Percentiles rank a stretch among this genome's conserved stretches.
Evolutionary conservation across 2,888 invertebrate genomes (phyloP).

Genomic region (Odontomyia ornata): DNA sequence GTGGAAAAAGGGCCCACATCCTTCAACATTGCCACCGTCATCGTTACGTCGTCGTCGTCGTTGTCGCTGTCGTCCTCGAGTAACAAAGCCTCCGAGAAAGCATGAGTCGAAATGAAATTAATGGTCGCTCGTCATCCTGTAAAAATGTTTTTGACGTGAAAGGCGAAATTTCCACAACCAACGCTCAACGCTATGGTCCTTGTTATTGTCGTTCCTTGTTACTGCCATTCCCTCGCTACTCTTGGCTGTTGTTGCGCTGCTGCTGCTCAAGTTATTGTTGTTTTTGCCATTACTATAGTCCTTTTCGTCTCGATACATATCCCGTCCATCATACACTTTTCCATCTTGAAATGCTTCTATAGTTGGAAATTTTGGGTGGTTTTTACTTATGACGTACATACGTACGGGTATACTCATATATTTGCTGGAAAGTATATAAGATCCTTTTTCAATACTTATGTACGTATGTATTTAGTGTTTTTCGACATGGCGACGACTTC

Average conservation of each 20-base stretch:
- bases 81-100: slow-evolving; percentile 45
- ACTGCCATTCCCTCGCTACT: slow-evolving; percentile 15
- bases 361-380: slow-evolving; percentile 37
- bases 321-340: slow-evolving; percentile 38
- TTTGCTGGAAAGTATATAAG: slow-evolving; percentile 1
- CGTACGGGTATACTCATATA: no score
- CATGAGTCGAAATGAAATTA: slow-evolving; percentile 51
- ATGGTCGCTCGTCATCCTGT: slow-evolving; percentile 50
- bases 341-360: slow-evolving; percentile 38
- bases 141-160: slow-evolving; percentile 52
- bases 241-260: neutral
- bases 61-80: slow-evolving; percentile 15
- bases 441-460: slow-evolving; percentile 32
- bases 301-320: slow-evolving; percentile 29
- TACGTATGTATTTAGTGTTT: slow-evolving; percentile 14
- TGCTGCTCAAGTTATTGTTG: neutral
- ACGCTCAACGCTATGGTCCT: slow-evolving; percentile 30
- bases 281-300: slow-evolving; percentile 30
- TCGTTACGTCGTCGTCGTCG: slow-evolving; percentile 37
- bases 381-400: slow-evolving; percentile 9
- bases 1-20: slow-evolving; percentile 27
- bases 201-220: slow-evolving; percentile 32
- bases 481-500: slow-evolving; percentile 30
- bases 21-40: slow-evolving; percentile 30
- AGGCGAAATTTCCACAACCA: slow-evolving; percentile 49